phyloP scores from a whole-genome alignment of 2,888 invertebrate species.

The Antitype chi region DNA sequence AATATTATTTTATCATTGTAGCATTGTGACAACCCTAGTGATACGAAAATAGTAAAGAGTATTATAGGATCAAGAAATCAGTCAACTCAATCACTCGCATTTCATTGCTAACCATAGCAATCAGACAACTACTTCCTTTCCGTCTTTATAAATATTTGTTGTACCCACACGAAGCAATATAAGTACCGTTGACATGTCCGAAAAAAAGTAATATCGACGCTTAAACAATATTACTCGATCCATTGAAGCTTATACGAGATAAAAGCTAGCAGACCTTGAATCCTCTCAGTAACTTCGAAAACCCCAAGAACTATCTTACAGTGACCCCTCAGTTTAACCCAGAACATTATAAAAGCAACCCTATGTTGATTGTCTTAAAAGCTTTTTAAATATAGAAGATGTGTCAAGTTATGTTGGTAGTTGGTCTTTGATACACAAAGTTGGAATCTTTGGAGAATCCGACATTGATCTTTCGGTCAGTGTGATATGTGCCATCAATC shows the following conservation, averaged over 20 bases:
- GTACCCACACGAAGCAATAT: background rate
- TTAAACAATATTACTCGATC: constrained; percentile 28
- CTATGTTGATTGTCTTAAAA: fast-evolving
- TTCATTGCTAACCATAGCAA: background rate
- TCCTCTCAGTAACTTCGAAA: constrained; percentile 26
- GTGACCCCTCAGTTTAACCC: background rate
- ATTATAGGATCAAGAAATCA: background rate
- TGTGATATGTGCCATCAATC: constrained; percentile 36
- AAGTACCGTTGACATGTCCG: background rate
- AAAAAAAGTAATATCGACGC: constrained; percentile 18
- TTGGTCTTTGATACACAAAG: constrained; percentile 33
- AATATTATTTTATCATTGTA: background rate
- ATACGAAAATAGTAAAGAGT: background rate
- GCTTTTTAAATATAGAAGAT: background rate
- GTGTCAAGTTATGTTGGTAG: background rate
- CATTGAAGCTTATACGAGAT: constrained; percentile 25
- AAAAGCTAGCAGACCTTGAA: constrained; percentile 32
- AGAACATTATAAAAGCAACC: background rate
- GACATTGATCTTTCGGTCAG: constrained; percentile 56
- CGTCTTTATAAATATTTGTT: background rate
- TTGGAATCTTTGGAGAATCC: constrained; percentile 45
- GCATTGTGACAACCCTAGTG: background rate
- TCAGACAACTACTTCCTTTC: background rate
- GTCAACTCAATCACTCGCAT: background rate
- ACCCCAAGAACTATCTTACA: background rate